These are phyloP conservation scores for Ictalurus furcatus DNA, from an alignment of 2,113 vertebrate species.

Conservation along the genomic window DNA sequence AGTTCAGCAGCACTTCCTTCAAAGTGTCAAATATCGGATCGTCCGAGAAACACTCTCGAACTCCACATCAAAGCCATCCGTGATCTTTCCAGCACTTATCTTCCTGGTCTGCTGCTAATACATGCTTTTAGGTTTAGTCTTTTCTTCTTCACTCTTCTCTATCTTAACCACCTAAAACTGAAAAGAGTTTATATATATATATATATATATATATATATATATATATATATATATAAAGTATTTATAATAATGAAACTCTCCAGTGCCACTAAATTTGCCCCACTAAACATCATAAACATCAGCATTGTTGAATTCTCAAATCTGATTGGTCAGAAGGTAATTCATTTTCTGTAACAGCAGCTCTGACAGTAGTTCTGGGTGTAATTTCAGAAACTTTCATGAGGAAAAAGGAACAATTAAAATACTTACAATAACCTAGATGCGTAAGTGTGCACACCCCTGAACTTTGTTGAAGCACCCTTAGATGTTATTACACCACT, in stretches of 20 bases:
- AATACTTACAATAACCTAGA: no score
- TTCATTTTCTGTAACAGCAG: background rate
- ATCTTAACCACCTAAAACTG: no score
- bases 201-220: no score
- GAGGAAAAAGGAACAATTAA: no score
- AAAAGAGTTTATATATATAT: background rate
- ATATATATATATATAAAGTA: no score
- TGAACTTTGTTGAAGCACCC: no score
- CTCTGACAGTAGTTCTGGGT: background rate
- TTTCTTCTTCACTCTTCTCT: background rate
- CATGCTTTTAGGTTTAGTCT: background rate
- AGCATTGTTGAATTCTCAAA: background rate
- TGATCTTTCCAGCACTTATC: slow-evolving; percentile 12
- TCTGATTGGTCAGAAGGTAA: background rate
- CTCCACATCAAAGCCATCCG: slow-evolving; percentile 13
- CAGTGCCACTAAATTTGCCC: background rate
- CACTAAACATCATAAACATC: background rate
- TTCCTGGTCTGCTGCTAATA: background rate
- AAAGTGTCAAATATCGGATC: slow-evolving; percentile 25
- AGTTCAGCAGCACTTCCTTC: slow-evolving; percentile 24
- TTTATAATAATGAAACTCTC: background rate
- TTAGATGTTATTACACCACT: no score
- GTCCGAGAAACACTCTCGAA: slow-evolving; percentile 5
- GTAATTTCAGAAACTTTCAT: background rate
- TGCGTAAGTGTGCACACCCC: no score